A percentile compares a stretch with the other conserved stretches of the same genome.
phyloP scores from a whole-genome alignment of 1,140 invertebrate genomes.

The Ganaspis sp. region DNA sequence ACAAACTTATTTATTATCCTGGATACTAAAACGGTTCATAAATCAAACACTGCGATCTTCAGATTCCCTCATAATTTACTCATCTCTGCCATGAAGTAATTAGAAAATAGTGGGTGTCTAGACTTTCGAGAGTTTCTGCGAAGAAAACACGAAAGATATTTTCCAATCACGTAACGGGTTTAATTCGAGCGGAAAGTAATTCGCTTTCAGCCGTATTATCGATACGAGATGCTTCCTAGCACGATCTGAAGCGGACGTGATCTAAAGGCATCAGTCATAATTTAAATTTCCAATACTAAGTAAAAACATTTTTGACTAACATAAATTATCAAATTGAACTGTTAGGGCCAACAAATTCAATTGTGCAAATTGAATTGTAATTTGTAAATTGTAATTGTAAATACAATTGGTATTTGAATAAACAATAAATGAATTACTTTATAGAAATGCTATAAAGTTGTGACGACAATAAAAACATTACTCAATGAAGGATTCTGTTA shows the following conservation, averaged over 20 bases:
- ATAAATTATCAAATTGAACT: background rate
- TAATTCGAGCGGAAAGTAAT: too few relatives aligned
- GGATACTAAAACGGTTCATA: background rate
- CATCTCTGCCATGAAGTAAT: background rate
- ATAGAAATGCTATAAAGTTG: too few relatives aligned
- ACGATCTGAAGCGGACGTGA: conserved; percentile 24
- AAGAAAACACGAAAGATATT: conserved; percentile 25
- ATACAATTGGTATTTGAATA: too few relatives aligned
- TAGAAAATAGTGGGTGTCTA: conserved; percentile 24
- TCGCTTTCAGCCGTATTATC: conserved; percentile 24
- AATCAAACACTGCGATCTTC: background rate
- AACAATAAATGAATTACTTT: too few relatives aligned
- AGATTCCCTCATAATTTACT: conserved; percentile 20
- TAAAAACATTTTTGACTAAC: background rate
- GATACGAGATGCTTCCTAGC: conserved; percentile 21
- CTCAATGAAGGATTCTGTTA: too few relatives aligned
- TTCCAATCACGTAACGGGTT: conserved; percentile 26
- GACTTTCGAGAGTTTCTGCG: conserved; percentile 24
- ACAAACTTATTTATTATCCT: background rate
- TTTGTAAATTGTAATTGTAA: too few relatives aligned
- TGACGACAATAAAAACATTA: background rate
- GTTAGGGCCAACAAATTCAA: background rate
- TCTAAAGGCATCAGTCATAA: conserved; percentile 25
- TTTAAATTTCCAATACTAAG: conserved; percentile 16
- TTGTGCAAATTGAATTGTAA: background rate